Conservation (phyloP, 2,888 invertebrate species). For the Lamellibrachia columna region DNA sequence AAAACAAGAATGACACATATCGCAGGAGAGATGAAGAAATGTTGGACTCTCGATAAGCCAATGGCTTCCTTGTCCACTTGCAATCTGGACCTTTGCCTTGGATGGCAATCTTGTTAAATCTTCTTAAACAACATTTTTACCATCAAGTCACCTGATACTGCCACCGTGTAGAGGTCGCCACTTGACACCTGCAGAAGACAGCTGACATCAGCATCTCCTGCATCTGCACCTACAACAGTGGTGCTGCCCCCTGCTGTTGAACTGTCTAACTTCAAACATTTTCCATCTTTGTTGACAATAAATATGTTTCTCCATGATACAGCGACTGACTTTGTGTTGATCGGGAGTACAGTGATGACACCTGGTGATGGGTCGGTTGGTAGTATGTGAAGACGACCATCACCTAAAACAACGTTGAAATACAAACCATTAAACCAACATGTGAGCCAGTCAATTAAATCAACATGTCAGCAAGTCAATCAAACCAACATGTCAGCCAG, state of each 20-base stretch:
- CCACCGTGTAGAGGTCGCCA: conserved; percentile 16
- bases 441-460: not conserved
- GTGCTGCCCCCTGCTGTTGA: not conserved
- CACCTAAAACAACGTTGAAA: not conserved
- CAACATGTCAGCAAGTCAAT: not conserved
- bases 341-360: not conserved
- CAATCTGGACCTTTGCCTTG: not conserved
- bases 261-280: not conserved
- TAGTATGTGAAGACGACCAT: not conserved
- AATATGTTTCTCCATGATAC: not conserved
- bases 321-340: not conserved
- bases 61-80: too few species aligned
- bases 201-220: not conserved
- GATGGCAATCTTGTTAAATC: not conserved
- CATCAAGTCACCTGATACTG: not conserved
- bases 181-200: not conserved
- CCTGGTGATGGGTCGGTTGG: not conserved
- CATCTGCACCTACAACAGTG: not conserved
- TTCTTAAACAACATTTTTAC: not conserved
- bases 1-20: too few species aligned
- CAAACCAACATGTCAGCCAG: not conserved
- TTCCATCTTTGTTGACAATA: not conserved
- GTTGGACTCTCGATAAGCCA: too few species aligned
- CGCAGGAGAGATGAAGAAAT: too few species aligned
- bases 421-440: not conserved